Evolutionary conservation across 2,113 vertebrate genomes (phyloP).

Genomic region (Nyctibius bracteatus): DNA sequence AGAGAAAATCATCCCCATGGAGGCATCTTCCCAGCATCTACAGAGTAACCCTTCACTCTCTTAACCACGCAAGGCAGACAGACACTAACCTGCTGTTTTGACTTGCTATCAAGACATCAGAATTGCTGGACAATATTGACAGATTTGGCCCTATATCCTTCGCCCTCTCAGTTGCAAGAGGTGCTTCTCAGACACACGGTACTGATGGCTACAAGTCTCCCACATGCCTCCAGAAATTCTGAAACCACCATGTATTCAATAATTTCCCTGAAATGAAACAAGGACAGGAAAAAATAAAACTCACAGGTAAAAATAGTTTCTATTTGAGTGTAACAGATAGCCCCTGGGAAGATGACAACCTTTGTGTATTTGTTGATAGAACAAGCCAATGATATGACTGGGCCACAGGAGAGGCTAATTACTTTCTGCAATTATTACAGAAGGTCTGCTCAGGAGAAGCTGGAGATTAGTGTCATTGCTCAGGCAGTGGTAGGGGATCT

Average conservation of each 20-base stretch:
- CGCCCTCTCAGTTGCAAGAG: not conserved
- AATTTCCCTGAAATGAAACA: too few relatives aligned
- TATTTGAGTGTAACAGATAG: not conserved
- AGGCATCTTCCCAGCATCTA: not conserved
- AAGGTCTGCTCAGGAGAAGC: not conserved
- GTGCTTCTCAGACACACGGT: not conserved
- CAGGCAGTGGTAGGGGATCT: not conserved
- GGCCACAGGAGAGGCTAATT: slow-evolving; percentile 13
- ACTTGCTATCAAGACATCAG: not conserved
- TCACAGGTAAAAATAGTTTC: not conserved
- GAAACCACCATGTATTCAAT: not conserved
- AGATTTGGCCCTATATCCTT: accelerated
- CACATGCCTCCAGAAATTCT: accelerated
- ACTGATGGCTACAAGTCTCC: not conserved
- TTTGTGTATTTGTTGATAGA: not conserved
- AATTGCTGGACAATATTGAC: not conserved
- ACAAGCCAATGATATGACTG: not conserved
- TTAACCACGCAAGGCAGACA: not conserved
- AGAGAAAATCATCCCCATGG: not conserved
- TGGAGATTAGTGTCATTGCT: not conserved
- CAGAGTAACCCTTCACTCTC: not conserved
- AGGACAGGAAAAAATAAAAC: not conserved
- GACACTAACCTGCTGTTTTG: not conserved
- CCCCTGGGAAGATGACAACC: not conserved
- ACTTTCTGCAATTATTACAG: slow-evolving; percentile 4